Evolutionary conservation across 1,140 invertebrate genomes (phyloP), one percentile per base, ranked within the genome.

Genomic region (Apis dorsata): DNA sequence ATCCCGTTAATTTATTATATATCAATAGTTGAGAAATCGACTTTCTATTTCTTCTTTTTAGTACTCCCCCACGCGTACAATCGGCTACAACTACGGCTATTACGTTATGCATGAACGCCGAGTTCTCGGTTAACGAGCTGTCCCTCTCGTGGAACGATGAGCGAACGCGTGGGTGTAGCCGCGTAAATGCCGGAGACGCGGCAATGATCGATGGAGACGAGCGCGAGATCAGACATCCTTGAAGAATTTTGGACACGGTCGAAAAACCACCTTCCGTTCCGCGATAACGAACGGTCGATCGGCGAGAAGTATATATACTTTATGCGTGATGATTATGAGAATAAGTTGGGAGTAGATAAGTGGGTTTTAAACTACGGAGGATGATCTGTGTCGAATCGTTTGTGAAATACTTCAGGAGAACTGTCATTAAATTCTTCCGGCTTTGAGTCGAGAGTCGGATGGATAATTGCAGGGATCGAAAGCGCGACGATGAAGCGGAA

Each of bases 121-220:
- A 76, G 63, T 79, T 84, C 76, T 44, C 71, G 79, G 86, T 91
- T 92, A 92, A 92, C 91, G 90, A 92, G 90, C 90, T 85, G 88
- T 91, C 88, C 69, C 4, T 44, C 69, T 28, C 79, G 90, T 85
- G 85, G 78, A 75, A 87, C 73, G 76, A 84, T 66, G 66, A 80
- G 77, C 79, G 85, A 86, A 81, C 69, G 60, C 72, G 85, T 75
- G 85, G 79, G 79, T 79, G 70, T 78, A 69, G 71, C 57, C 72
- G 79, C 60, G 44, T 84, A 81, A 86, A 84, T 63, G 81, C 73
- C 49, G 2, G 34, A 57, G 8, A 0, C 78, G 12, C 11, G 0
- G n/a, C 51, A 59, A 79, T 86, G 79, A 86, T 85, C 81, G 79
- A 88, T 84, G 66, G 59, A 62, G 19, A 71, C 24, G 17, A 24